Evolutionary conservation across 1,140 invertebrate species (phyloP), one percentile per base, ranked within the genome.

Genomic region (Wiebesia pumilae): DNA sequence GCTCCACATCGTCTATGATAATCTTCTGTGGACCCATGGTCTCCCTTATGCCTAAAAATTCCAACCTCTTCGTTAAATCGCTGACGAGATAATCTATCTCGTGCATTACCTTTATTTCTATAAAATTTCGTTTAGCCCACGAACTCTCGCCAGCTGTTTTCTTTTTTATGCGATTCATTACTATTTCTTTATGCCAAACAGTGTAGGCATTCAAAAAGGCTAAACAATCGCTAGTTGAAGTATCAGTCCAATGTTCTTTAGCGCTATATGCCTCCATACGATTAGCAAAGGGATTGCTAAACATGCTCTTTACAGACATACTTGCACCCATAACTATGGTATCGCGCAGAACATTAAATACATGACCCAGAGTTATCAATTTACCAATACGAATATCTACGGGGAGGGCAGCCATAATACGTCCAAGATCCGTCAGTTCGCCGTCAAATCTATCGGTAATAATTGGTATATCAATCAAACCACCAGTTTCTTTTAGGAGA

Each of bases 271-370:
- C 95, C 75, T 96, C 94, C 14, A 98, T 90, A 81, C 95, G 94
- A 87, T 96, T 95, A 86, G 96, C 93, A 91, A 97, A 98, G 1
- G 96, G 96, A 84, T 94, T 95, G 62, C 95, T 96, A 91, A 98
- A 99, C 67, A 99, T 94, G 89, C 96, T 97, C 89, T 97, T 98
- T 2, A 97, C 94, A 3, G 96, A 96, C 93, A 99, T 95, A 16
- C 97, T 96, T 86, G 97, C 97, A 88, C 97, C 98, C 91, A 99
- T 99, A 81, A 98, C 97, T 54, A 99, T 95, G 19, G 96, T 94
- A 87, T 99, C 98, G 43, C 97, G 95, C 0, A 99, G 91, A 62
- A 97, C 95, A 83, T 97, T 97, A 90, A 97, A 99, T 27, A 97
- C 95, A 91, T 98, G 96, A 2, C 98, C 98, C 0, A 99, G 93